Percentiles rank a stretch among this genome's conserved stretches.
Conservation (phyloP, 2,797 vertebrate genomes). For the Sebastes matsubarae region DNA sequence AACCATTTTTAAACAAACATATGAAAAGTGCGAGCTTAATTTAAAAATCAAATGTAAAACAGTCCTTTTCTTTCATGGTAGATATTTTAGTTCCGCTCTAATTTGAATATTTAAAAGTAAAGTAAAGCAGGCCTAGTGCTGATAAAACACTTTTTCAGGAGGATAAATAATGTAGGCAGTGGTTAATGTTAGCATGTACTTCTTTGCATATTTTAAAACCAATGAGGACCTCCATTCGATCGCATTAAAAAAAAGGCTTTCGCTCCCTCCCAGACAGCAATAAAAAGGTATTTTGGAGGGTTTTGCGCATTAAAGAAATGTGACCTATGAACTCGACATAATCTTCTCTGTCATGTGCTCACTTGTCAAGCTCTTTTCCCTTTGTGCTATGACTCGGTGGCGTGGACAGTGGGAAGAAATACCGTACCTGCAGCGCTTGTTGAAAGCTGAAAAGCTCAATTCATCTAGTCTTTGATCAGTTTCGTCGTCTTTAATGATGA, state of each 20-base stretch:
- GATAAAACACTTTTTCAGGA: slow-evolving; percentile 77
- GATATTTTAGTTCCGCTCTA: slow-evolving; percentile 54
- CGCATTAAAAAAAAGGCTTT: slow-evolving; percentile 69
- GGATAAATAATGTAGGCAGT: slow-evolving; percentile 80
- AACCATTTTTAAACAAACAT: slow-evolving; percentile 52
- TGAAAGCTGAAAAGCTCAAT: slow-evolving; percentile 47
- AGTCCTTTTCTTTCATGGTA: slow-evolving; percentile 35
- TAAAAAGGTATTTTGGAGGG: slow-evolving; percentile 67
- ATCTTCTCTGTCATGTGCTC: slow-evolving; percentile 67
- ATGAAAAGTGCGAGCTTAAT: slow-evolving; percentile 33
- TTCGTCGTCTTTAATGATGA: slow-evolving; percentile 47
- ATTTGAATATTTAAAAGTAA: slow-evolving; percentile 75
- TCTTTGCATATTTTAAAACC: slow-evolving; percentile 85
- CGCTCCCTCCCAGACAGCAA: slow-evolving; percentile 55
- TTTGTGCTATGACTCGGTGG: slow-evolving; percentile 42
- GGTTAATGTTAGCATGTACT: slow-evolving; percentile 77
- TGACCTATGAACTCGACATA: slow-evolving; percentile 73
- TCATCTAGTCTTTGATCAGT: slow-evolving; percentile 54
- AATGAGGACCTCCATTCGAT: slow-evolving; percentile 64
- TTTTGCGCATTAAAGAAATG: slow-evolving; percentile 70
- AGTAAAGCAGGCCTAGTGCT: slow-evolving; percentile 70
- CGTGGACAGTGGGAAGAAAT: slow-evolving; percentile 32
- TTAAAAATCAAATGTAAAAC: slow-evolving; percentile 57
- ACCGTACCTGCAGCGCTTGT: slow-evolving; percentile 41
- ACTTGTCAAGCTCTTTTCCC: slow-evolving; percentile 56